Percentiles rank a stretch among this genome's conserved stretches.
Conservation (phyloP, 2,888 invertebrate genomes). For the Pandemis heparana region DNA sequence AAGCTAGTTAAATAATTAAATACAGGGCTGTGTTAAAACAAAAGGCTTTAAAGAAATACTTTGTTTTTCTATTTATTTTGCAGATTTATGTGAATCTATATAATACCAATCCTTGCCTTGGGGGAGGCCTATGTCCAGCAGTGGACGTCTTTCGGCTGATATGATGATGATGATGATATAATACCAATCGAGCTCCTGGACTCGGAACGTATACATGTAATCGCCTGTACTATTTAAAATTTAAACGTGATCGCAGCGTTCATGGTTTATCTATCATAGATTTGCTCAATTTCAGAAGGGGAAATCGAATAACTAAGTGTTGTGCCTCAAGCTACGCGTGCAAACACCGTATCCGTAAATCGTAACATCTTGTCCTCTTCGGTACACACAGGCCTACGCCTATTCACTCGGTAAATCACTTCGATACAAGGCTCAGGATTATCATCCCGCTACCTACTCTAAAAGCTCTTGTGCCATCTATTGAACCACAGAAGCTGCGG, state of each 20-base stretch:
- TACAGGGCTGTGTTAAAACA: no score
- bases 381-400: background rate
- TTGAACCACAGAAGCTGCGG: slow-evolving; percentile 23
- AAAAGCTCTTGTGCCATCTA: slow-evolving; percentile 15
- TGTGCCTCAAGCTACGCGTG: background rate
- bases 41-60: no score
- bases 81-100: no score
- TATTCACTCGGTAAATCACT: slow-evolving; percentile 15
- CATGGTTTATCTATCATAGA: background rate
- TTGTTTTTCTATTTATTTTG: no score
- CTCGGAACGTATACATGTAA: no score
- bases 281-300: background rate
- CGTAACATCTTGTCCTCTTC: background rate
- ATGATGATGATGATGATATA: no score
- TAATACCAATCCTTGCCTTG: no score
- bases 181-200: no score
- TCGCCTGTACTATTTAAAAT: no score
- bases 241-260: background rate
- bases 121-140: no score
- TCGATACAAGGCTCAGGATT: slow-evolving; percentile 15
- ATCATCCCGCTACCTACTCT: slow-evolving; percentile 16
- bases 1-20: no score
- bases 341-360: background rate
- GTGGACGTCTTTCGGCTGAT: no score
- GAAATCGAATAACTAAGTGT: background rate